Conservation (phyloP, 2,797 vertebrate species). For the Phrynocephalus guinanensis region DNA sequence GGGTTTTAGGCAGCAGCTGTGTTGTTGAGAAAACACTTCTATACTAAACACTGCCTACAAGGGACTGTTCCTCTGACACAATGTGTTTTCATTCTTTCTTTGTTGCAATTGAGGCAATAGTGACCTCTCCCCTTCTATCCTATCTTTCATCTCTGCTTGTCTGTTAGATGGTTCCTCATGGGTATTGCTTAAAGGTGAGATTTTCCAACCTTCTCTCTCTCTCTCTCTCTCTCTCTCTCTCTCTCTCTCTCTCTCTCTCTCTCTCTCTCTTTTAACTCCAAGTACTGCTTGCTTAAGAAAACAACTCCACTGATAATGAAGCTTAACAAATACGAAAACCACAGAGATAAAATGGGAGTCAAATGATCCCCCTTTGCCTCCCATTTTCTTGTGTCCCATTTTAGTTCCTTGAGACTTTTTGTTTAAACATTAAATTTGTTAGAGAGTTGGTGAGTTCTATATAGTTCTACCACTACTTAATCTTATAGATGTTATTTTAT, state of each 20-base stretch:
- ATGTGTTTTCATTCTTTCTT: not conserved
- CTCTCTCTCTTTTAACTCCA: not conserved
- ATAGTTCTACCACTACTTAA: not conserved
- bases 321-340: not conserved
- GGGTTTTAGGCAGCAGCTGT: not conserved
- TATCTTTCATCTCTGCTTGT: not conserved
- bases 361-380: not conserved
- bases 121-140: not conserved
- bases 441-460: not conserved
- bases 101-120: constrained; percentile 1
- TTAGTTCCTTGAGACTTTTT: not conserved
- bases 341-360: not conserved
- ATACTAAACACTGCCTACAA: constrained; percentile 15
- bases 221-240: too few relatives aligned
- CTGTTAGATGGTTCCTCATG: constrained; percentile 22
- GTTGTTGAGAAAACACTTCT: constrained; percentile 2
- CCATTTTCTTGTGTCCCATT: not conserved
- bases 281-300: not conserved
- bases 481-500: not conserved
- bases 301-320: not conserved
- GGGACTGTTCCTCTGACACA: not conserved
- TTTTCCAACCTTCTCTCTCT: not conserved
- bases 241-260: not conserved
- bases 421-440: not conserved
- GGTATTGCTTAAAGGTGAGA: constrained; percentile 20